Evolutionary conservation across 2,113 vertebrate species (phyloP), one percentile per base, ranked within the genome.

Genomic region (Salvelinus alpinus): DNA sequence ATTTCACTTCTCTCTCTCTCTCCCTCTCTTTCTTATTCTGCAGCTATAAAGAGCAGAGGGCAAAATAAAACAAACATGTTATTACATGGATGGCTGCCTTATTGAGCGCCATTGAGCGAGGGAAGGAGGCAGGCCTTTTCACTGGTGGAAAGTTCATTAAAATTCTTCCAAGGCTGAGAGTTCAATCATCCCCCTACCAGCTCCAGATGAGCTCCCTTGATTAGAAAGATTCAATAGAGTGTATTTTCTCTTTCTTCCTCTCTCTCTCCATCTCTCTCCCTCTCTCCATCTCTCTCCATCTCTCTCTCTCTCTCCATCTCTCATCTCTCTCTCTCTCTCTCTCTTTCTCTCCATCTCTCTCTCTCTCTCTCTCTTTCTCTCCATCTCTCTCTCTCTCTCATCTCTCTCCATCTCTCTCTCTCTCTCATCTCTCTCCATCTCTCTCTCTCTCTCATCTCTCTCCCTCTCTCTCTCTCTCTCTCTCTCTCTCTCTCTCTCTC

Each of bases 11-110:
- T 65, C 59, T 72, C 65, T 67, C 65, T 6, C 27, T 29, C 65
- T 68, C 29, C 18, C 66, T 20, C 29, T 12, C 31, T 34, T 4
- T 65, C 38, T 74, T 13, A 64, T 11, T 18, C 20, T 34, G 0
- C 59, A 62, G 59, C 4, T 62, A 38, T 20, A 18, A 34, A 25
- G 24, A 74, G 78, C 68, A 79, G 24, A 64, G 77, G 44, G 85
- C 88, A 82, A 91, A 91, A 80, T 89, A 91, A 87, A 88, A 90
- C 88, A 87, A 93, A 91, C 92, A 94, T 94, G 91, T 95, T 94
- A 96, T 96, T 96, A 96, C 92, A 95, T 91, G 94, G 95, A 93
- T 95, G 94, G 91, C 92, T 92, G 60, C 91, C 87, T 94, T 95
- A 96, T 96, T 95, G 95, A 96, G 92, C 93, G 87, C 76, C 91